These are phyloP conservation scores for Struthio camelus DNA, from an alignment of 2,113 vertebrate species.

Conservation along the genomic window DNA sequence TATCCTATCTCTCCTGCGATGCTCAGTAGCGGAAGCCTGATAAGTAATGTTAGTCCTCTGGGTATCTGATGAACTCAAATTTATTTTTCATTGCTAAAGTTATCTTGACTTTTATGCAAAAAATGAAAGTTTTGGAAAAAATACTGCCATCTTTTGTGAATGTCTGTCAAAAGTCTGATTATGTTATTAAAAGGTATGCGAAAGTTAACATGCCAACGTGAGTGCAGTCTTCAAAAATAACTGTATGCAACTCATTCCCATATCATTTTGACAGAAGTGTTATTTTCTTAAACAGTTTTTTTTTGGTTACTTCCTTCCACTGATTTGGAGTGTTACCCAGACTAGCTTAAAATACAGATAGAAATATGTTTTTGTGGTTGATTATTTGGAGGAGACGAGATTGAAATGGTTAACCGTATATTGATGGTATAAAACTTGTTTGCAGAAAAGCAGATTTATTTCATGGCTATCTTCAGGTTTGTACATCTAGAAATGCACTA, in stretches of 20 bases:
- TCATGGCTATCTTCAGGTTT: not conserved
- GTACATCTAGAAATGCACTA: not conserved
- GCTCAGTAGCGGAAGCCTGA: not conserved
- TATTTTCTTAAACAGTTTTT: not conserved
- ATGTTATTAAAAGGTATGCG: not conserved
- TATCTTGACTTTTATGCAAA: not conserved
- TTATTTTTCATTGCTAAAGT: not conserved
- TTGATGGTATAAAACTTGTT: not conserved
- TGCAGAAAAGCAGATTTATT: not conserved
- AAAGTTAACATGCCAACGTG: not conserved
- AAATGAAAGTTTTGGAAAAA: rapidly evolving
- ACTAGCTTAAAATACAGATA: not conserved
- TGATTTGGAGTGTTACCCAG: not conserved
- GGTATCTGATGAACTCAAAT: not conserved
- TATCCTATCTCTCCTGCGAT: not conserved
- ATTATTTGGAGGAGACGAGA: not conserved
- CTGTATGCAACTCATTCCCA: not conserved
- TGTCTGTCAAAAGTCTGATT: not conserved
- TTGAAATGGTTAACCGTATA: not conserved
- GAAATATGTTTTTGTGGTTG: not conserved
- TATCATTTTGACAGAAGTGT: not conserved
- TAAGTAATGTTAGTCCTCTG: not conserved
- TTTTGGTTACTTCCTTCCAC: not conserved
- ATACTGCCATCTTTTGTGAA: not conserved
- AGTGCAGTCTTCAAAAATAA: not conserved